Evolutionary conservation across 1,140 invertebrate species (phyloP), one percentile per base, ranked within the genome.

Genomic region (Leptinotarsa lineolata): DNA sequence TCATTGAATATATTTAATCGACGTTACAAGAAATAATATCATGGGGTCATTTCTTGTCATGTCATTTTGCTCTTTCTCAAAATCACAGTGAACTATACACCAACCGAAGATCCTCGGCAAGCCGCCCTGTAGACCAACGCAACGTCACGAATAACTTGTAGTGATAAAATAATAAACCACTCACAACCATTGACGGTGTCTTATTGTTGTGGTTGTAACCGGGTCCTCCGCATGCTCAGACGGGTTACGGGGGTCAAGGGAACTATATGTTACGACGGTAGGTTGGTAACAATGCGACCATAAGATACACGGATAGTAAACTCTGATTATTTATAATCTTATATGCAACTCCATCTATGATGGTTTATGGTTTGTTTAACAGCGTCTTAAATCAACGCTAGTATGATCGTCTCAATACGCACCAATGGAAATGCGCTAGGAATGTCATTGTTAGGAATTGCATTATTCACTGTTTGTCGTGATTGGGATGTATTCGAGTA

Each of bases 191-290:
- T 71, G 69, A 44, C 69, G 69, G 69, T 71, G 71, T 48, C 65
- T 39, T 70, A 73, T 65, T 54, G 72, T 73, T 70, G 72, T 59
- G 48, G 54, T 58, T 46, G 21, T 46, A 46, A 59, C 30, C 69
- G 45, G 69, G 69, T 71, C 48, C 60, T 39, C 73, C 68, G 71
- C 72, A 68, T 76, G 71, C 75, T 68, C 75, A 76, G 75, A 76
- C 75, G 64, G 69, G 75, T 76, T 76, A 70, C 68, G 73, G 66
- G 58, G 75, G 75, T 77, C 75, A 77, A 77, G 75, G 75, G 73
- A 74, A 77, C 70, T 60, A 74, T 73, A 74, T 77, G 75, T 77
- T 77, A 77, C 72, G 72, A 70, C 70, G 72, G 69, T 70, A 77
- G 73, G 72, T 74, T 74, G 72, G 69, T 73, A 70, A 77, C 75